Base-by-base conservation (phyloP, 30 jellyfish, hydroid and myxozoan genomes). In the Cassiopea xamachana region DNA sequence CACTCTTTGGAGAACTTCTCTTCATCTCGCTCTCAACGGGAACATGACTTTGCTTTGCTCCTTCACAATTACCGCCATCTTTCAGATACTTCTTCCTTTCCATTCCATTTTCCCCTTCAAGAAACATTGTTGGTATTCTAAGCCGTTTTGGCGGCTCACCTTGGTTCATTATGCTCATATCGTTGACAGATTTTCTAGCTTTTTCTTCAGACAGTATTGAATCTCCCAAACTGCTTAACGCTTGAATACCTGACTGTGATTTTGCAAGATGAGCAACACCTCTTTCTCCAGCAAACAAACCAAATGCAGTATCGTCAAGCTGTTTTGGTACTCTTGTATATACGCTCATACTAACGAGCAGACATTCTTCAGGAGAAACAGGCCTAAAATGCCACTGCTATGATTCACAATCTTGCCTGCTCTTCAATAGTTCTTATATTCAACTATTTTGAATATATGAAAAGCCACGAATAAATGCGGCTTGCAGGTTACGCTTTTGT, bases 401-500 rank as follows among this genome's bases (percentile, higher is more conserved):
- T 6, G 7, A 10, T 3, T 10, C 64, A 55, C 10, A 10, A 55
- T 43, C 80, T 71, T 17, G 5, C 80, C 80, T 19, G 7, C 4
- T 10, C 39, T 71, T 71, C 39, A 19, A 17, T 14, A 71, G 16
- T 7, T 8, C 58, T 71, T 71, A 12, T 55, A 1, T 71, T 71
- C 80, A 71, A 71, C 80, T 71, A 71, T 71, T 71, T 19, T 2
- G 6, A 7, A 9, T 3, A 17, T 18, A 14, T 39, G 10, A 16
- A 48, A 69, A 82, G 55, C 91, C 91, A 47, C 91, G 71, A 70
- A 16, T 48, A 51, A 61, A 83, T 46, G 71, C 18, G 77, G 80
- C 55, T 70, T 83, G 91, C 91, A 83, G 91, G 91, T 83, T 73
- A 58, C 49, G 80, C 59, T 83, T 49, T 27, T 59, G 91, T 83